A percentile compares a stretch with the other conserved stretches of the same genome.
Evolutionary conservation across 2,113 vertebrate genomes (phyloP).

Genomic region (Chionis minor): DNA sequence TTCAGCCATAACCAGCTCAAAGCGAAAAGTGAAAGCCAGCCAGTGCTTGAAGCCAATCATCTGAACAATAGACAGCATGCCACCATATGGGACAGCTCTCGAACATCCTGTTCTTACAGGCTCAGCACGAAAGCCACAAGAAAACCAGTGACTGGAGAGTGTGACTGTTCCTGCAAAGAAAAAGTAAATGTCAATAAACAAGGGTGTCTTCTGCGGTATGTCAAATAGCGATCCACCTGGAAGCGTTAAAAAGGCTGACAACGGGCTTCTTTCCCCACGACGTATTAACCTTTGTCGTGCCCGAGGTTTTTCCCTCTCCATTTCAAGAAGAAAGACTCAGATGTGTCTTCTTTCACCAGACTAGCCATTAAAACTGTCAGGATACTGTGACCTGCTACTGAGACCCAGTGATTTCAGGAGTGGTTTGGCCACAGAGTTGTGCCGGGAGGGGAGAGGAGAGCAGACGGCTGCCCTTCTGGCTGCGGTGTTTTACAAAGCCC

Average conservation of each 20-base stretch:
- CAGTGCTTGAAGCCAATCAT: not conserved
- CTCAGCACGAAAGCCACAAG: constrained; percentile 24
- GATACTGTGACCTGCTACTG: no score
- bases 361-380: not conserved
- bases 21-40: constrained; percentile 58
- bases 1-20: constrained; percentile 51
- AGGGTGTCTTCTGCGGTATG: not conserved
- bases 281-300: not conserved
- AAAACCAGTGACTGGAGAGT: not conserved
- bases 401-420: not conserved
- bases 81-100: constrained; percentile 13
- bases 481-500: not conserved
- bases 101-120: constrained; percentile 11
- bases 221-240: not conserved
- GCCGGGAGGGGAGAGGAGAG: not conserved
- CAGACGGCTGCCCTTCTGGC: not conserved
- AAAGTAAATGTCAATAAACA: constrained; percentile 15
- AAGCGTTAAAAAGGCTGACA: not conserved
- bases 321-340: not conserved
- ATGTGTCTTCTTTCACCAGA: not conserved
- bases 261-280: rapidly evolving
- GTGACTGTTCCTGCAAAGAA: constrained; percentile 12
- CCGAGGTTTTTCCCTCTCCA: not conserved
- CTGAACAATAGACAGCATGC: constrained; percentile 32
- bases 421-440: rapidly evolving